A percentile compares a stretch with the other conserved stretches of the same genome.
Evolutionary conservation across 1,140 invertebrate genomes (phyloP).

Genomic region (Streblospio benedicti): DNA sequence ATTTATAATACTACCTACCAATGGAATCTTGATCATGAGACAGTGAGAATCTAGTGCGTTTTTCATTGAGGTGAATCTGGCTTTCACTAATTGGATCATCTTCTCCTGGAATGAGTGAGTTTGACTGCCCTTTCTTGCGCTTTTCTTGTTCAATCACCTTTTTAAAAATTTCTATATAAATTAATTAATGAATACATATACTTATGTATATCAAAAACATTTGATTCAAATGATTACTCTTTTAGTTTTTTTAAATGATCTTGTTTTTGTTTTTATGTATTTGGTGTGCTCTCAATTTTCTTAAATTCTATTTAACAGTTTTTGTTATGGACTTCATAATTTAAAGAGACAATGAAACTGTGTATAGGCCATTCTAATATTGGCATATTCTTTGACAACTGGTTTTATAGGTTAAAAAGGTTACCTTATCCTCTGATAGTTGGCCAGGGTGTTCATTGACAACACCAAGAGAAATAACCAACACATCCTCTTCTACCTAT

Average conservation of each 20-base stretch:
- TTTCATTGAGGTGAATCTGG: slow-evolving; percentile 48
- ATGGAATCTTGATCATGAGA: slow-evolving; percentile 79
- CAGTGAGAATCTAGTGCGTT: slow-evolving; percentile 58
- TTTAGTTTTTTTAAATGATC: neutral
- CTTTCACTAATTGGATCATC: slow-evolving; percentile 32
- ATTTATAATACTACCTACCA: slow-evolving; percentile 36
- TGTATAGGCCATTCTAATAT: no score
- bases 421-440: slow-evolving; percentile 65
- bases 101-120: slow-evolving; percentile 25
- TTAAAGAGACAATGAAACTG: no score
- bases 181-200: no score
- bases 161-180: neutral
- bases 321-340: no score
- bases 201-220: no score
- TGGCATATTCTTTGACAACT: no score
- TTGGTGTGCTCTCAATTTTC: neutral
- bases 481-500: slow-evolving; percentile 53
- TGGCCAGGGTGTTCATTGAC: slow-evolving; percentile 58
- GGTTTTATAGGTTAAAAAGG: neutral
- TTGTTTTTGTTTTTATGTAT: neutral
- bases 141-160: slow-evolving; percentile 13
- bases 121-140: neutral
- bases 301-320: neutral
- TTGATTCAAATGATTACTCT: neutral
- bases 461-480: slow-evolving; percentile 59